These are phyloP conservation scores for Drosophila paranaensis DNA, from an alignment of 2,888 invertebrate species.

Conservation along the genomic window DNA sequence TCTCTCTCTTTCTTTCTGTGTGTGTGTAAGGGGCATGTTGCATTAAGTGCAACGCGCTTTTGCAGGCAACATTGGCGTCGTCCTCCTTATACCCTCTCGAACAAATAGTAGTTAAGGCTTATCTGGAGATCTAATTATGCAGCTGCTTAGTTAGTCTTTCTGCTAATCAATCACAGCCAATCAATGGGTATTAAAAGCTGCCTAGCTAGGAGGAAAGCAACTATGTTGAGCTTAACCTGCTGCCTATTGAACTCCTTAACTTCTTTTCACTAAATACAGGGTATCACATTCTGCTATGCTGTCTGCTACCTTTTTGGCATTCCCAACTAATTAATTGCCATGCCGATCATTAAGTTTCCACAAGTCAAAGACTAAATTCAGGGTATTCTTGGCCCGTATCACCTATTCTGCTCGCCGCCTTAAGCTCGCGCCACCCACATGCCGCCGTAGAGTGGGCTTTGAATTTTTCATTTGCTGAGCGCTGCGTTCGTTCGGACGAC, in stretches of 20 bases:
- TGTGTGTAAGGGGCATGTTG: slow-evolving; percentile 30
- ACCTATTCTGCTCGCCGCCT: slow-evolving; percentile 16
- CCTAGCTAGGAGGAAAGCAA: too few species aligned
- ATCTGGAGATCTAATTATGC: slow-evolving; percentile 4
- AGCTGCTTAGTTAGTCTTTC: background rate
- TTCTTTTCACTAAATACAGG: too few species aligned
- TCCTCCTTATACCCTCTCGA: slow-evolving; percentile 30
- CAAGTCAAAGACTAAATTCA: slow-evolving; percentile 1
- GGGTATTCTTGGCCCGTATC: slow-evolving; percentile 20
- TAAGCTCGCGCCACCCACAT: slow-evolving; percentile 22
- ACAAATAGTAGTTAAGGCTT: background rate
- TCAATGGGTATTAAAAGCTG: too few species aligned
- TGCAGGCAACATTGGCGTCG: slow-evolving; percentile 39
- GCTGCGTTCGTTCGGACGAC: slow-evolving; percentile 32
- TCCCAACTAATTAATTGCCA: too few species aligned
- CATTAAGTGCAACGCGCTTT: slow-evolving; percentile 57
- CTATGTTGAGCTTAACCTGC: background rate
- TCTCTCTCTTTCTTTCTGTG: background rate
- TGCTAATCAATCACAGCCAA: too few species aligned
- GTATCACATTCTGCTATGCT: too few species aligned
- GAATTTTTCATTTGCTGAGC: slow-evolving; percentile 67
- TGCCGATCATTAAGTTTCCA: too few species aligned
- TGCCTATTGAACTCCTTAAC: background rate
- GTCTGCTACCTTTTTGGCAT: background rate
- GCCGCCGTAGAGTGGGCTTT: slow-evolving; percentile 40